A percentile compares a stretch with the other conserved stretches of the same genome.
Evolutionary conservation across 2,888 invertebrate genomes (phyloP).

Genomic region (Suillia variegata): DNA sequence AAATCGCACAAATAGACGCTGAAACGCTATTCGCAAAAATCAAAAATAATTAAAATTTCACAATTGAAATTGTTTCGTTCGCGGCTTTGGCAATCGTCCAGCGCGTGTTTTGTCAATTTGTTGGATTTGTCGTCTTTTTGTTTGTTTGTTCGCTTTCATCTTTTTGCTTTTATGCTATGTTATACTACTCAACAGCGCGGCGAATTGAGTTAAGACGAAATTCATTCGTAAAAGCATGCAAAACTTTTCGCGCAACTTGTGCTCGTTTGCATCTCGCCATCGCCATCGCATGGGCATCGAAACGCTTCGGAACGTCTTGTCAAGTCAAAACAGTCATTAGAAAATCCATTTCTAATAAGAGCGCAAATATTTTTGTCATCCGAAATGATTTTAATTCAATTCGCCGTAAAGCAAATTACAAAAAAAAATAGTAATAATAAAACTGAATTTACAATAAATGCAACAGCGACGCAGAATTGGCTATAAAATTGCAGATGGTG

Average conservation of each 20-base stretch:
- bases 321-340: background rate
- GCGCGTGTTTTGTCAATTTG: background rate
- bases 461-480: constrained; percentile 3
- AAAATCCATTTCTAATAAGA: constrained; percentile 11
- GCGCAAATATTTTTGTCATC: constrained; percentile 10
- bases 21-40: constrained; percentile 53
- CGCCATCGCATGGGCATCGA: no score
- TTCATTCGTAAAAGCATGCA: no score
- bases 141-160: no score
- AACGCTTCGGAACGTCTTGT: no score
- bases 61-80: constrained; percentile 51
- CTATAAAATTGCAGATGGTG: constrained; percentile 23
- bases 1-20: no score
- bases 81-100: constrained; percentile 41
- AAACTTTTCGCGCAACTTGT: constrained; percentile 2
- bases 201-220: no score
- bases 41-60: constrained; percentile 53
- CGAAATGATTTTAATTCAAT: constrained; percentile 22
- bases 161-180: no score
- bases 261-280: no score
- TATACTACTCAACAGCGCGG: no score
- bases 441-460: constrained; percentile 14
- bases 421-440: no score
- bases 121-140: constrained; percentile 17
- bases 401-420: constrained; percentile 16